Evolutionary conservation across 2,113 vertebrate species (phyloP), one percentile per base, ranked within the genome.

Genomic region (Cervus canadensis): DNA sequence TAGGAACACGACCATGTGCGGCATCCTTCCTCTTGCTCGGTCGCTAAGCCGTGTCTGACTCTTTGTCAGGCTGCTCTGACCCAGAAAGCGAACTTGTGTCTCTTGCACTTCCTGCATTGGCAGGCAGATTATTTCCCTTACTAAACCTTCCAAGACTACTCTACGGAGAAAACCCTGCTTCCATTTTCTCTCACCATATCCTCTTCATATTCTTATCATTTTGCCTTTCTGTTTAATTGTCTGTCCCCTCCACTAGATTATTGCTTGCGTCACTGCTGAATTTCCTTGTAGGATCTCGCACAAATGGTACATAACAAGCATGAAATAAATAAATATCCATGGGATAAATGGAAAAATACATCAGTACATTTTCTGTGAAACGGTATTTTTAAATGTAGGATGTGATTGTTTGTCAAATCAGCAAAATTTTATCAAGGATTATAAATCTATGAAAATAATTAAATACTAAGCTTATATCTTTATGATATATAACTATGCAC

Each of bases 401-500:
- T 45, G 6, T n/a, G 45, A 43, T 15, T 6, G 8, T 90, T 15
- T 6, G 8, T 90, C 15, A 87, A 81, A 45, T 48, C 6, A 50
- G 23, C 10, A 78, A 30, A 52, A 30, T 43, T 59, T 25, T 40
- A 30, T 60, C 43, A 45, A 16, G 10, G 30, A 76, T 56, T 90
- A 15, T 64, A 28, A 89, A 86, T 94, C 26, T n/a, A 86, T n/a
- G 26, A 93, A 91, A 30, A 64, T 89, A 83, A 62, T 84, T 76
- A 59, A 57, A 87, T 62, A 40, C 13, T 48, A 36, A 23, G 4
- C 57, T 28, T 71, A 21, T 54, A 89, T 40, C 15, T 54, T 88
- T 48, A 40, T 26, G 6, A 71, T 56, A n/a, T 45, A 62, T 36
- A 59, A 74, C 9, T 43, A 50, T 56, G 48, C 25, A n/a, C 71